Evolutionary conservation across 2,113 vertebrate genomes (phyloP), one percentile per base, ranked within the genome.

Genomic region (Vulpes vulpes): DNA sequence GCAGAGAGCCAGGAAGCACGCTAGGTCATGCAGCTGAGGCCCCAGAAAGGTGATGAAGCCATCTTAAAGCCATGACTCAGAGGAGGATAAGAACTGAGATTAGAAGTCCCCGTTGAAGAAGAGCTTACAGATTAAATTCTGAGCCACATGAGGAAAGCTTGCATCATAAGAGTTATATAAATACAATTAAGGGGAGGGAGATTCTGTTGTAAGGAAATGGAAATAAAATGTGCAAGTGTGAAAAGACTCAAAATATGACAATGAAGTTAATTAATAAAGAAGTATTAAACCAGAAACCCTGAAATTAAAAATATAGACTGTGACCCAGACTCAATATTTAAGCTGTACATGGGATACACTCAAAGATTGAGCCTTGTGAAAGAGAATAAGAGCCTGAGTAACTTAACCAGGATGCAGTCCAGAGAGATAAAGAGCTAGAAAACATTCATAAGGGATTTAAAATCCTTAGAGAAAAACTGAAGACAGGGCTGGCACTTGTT

Each of bases 1-100:
- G 2, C 0, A 3, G 23, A 57, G 15, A 64, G 3, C 11, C 5
- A 25, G 62, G 32, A 17, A 22, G 35, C 80, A 2, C 0, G 2
- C 32, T 17, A 0, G 6, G 20, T 82, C 83, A 32, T 15, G 19
- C 53, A 0, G 0, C 53, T 19, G 38, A 84, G 53, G 8, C 5
- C 59, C 60, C 86, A 5, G 22, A 74, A 57, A 53, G 6, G 15
- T 27, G 78, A 64, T 32, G 11, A 22, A 10, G 57, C 20, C 27
- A 0, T 12, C 43, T 6, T 16, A 23, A 71, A 38, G 27, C 55
- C 16, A n/a, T 49, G 94, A 74, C 60, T 81, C 89, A 32, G 43
- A 49, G 60, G 87, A 59, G 16, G 32, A 53, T 25, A 10, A 55
- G 60, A 49, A 25, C 9, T 2, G 89, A 65, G 32, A 85, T 49